Percentiles rank a stretch among this genome's conserved stretches.
Conservation (phyloP, 2,797 vertebrate genomes). For the Enteromius treurensis region DNA sequence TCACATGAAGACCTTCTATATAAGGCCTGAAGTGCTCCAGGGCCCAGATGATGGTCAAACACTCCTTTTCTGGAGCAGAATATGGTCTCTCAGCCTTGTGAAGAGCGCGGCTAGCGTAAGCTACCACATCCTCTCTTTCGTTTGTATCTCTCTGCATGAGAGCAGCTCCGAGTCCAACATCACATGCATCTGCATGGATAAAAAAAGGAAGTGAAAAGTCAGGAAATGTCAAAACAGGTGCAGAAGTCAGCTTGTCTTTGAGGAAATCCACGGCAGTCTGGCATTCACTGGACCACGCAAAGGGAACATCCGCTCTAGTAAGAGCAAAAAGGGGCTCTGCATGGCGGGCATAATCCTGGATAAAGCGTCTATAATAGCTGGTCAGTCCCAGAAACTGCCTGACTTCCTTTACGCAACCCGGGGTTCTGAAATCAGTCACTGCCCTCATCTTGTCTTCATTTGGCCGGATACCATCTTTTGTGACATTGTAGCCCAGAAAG, state of each 20-base stretch:
- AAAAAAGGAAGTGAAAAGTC: background rate
- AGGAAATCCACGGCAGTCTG: background rate
- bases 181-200: background rate
- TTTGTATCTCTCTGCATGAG: background rate
- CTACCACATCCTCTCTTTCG: background rate
- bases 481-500: background rate
- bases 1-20: background rate
- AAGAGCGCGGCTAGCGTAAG: background rate
- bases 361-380: background rate
- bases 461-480: background rate
- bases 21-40: slow-evolving; percentile 21
- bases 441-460: background rate
- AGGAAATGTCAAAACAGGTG: background rate
- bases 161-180: too few relatives aligned
- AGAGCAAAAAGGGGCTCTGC: background rate
- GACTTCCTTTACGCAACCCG: background rate
- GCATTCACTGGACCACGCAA: background rate
- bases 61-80: slow-evolving; percentile 16
- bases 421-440: background rate
- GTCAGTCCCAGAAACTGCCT: background rate
- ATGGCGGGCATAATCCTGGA: background rate
- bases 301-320: background rate
- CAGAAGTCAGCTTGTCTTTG: background rate
- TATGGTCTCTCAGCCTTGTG: background rate
- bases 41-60: slow-evolving; percentile 4